A percentile compares a stretch with the other conserved stretches of the same genome.
Conservation (phyloP, 2,113 vertebrate species). For the Chrysochloris asiatica region DNA sequence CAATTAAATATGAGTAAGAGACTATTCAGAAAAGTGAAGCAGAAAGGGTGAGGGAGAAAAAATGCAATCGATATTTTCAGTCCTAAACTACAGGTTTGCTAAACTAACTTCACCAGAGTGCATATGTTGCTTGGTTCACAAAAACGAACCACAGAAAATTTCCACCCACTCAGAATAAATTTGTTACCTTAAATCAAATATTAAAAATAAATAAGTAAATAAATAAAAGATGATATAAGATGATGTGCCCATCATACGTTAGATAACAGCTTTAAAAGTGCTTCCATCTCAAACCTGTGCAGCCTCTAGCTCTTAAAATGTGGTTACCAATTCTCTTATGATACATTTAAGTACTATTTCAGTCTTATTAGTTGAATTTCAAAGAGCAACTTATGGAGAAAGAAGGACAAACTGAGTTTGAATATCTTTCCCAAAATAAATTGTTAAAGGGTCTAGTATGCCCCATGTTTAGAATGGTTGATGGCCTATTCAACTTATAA, state of each 20-base stretch:
- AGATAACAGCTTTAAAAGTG: conserved; percentile 28
- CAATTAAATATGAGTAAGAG: conserved; percentile 58
- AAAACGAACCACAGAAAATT: conserved; percentile 36
- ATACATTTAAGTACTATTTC: conserved; percentile 56
- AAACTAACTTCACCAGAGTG: conserved; percentile 18
- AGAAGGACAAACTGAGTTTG: conserved; percentile 2
- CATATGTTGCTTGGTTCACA: conserved; percentile 22
- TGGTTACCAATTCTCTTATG: conserved; percentile 64
- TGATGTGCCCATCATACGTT: conserved; percentile 46
- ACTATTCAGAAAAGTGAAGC: conserved; percentile 40
- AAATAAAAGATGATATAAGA: neutral
- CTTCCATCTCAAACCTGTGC: neutral
- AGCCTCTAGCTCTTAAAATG: conserved; percentile 56
- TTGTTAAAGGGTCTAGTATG: neutral
- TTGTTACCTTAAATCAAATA: conserved; percentile 21
- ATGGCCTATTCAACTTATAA: conserved; percentile 8
- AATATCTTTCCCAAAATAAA: conserved; percentile 49
- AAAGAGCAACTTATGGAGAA: conserved; percentile 48
- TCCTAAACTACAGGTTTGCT: conserved; percentile 57
- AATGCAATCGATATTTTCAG: conserved; percentile 49
- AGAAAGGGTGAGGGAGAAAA: conserved; percentile 33
- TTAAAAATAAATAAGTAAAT: neutral
- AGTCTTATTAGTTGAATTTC: conserved; percentile 65
- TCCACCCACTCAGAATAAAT: conserved; percentile 31
- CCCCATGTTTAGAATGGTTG: neutral